These are phyloP conservation scores for Pseudococcus longispinus DNA, from an alignment of 2,888 invertebrate species.

Conservation along the genomic window DNA sequence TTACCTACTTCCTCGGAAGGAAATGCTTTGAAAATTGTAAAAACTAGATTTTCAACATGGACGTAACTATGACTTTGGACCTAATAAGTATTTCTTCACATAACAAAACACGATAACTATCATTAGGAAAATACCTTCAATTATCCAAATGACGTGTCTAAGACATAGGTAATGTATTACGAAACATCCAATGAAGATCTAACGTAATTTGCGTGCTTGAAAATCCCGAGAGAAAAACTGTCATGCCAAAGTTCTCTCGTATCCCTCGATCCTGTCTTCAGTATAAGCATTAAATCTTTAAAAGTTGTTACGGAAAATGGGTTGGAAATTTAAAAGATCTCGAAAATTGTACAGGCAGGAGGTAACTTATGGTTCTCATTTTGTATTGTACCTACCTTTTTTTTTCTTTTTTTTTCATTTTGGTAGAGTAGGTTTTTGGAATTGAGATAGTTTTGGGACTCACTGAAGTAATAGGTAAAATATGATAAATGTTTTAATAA, in stretches of 20 bases:
- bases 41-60: too few relatives aligned
- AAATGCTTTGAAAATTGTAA: too few relatives aligned
- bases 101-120: background rate
- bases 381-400: background rate
- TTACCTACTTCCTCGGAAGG: too few relatives aligned
- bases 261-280: background rate
- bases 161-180: background rate
- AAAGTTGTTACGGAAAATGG: background rate
- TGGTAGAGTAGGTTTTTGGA: background rate
- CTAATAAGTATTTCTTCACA: background rate
- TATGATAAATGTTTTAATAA: background rate
- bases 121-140: background rate
- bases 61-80: too few relatives aligned
- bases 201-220: background rate
- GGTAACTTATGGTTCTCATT: too few relatives aligned
- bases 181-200: background rate
- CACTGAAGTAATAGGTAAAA: background rate
- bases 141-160: constrained; percentile 9
- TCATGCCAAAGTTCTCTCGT: background rate
- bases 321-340: background rate
- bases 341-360: background rate
- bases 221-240: background rate
- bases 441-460: background rate
- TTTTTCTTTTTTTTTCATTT: background rate
- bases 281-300: background rate